A percentile compares a stretch with the other conserved stretches of the same genome.
Conservation (phyloP, 1,140 invertebrate genomes). For the Eueides isabella region DNA sequence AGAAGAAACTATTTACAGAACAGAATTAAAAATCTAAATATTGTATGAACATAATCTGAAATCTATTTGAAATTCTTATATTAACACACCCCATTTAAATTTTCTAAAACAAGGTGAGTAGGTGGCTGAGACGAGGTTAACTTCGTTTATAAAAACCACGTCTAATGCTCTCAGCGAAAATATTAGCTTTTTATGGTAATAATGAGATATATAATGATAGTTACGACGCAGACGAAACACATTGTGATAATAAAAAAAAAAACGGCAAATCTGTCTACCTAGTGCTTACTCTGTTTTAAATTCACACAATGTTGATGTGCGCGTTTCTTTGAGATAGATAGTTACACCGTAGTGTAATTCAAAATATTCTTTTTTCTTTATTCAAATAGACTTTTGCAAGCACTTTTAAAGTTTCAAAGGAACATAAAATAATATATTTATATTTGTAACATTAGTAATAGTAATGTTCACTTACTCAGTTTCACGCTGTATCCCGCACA, state of each 20-base stretch:
- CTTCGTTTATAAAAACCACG: not conserved
- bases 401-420: no score
- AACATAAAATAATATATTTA: no score
- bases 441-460: no score
- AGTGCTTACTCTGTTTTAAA: slow-evolving; percentile 25
- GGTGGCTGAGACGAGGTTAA: not conserved
- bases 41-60: not conserved
- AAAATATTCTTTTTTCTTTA: no score
- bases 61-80: not conserved
- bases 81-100: not conserved
- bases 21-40: no score
- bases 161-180: slow-evolving; percentile 7
- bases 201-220: slow-evolving; percentile 18
- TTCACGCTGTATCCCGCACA: no score
- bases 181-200: slow-evolving; percentile 12
- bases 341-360: slow-evolving; percentile 9
- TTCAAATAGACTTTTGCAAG: no score
- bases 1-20: no score
- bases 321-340: not conserved
- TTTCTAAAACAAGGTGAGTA: not conserved
- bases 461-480: no score
- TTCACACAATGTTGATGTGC: slow-evolving; percentile 18
- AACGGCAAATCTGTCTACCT: slow-evolving; percentile 1
- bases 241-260: slow-evolving; percentile 22
- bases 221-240: slow-evolving; percentile 5